Evolutionary conservation across 1,140 invertebrate species (phyloP).

Genomic region (Aphidius ervi): DNA sequence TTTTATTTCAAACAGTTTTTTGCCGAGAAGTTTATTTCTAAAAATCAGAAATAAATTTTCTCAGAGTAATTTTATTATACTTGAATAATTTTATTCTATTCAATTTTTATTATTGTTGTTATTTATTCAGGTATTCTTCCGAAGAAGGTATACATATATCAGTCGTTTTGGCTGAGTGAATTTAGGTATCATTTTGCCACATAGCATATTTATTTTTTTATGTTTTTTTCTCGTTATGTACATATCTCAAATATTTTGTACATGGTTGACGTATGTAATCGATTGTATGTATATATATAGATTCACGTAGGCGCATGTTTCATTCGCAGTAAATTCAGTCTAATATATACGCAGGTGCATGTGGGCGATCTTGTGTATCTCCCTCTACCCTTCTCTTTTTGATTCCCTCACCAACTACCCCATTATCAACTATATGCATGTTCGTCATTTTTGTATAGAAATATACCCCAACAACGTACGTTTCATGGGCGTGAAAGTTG

Average conservation of each 20-base stretch:
- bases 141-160: neutral
- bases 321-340: neutral
- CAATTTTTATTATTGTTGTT: too few species aligned
- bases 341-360: slow-evolving; percentile 26
- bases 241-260: neutral
- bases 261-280: too few species aligned
- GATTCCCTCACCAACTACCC: neutral
- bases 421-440: too few species aligned
- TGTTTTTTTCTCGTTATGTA: neutral
- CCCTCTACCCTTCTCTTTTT: neutral
- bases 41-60: too few species aligned
- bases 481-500: slow-evolving; percentile 15
- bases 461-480: neutral
- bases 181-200: slow-evolving; percentile 19
- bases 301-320: neutral
- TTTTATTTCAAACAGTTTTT: too few species aligned
- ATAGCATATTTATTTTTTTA: slow-evolving; percentile 3
- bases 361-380: slow-evolving; percentile 26
- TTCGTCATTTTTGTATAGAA: neutral
- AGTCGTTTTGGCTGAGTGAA: slow-evolving; percentile 18
- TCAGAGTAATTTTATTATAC: too few species aligned
- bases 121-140: too few species aligned
- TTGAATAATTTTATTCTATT: too few species aligned
- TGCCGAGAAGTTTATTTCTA: too few species aligned
- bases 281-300: neutral